Evolutionary conservation across 2,888 invertebrate genomes (phyloP).

Genomic region (Aleiodes testaceus): DNA sequence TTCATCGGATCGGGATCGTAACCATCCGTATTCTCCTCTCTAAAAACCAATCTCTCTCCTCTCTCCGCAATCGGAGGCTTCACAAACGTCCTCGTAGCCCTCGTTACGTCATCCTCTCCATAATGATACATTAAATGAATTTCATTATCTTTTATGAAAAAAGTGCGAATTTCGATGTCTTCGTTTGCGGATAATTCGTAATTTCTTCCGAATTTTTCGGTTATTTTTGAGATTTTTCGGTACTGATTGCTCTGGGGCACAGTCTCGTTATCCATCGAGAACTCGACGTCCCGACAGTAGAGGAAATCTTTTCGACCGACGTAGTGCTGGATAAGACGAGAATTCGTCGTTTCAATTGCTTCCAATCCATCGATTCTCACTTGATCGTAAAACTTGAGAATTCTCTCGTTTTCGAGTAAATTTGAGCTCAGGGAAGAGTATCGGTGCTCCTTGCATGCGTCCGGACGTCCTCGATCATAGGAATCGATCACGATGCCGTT

Average conservation of each 20-base stretch:
- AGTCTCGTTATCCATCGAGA: conserved; percentile 55
- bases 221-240: conserved; percentile 74
- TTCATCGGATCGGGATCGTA: conserved; percentile 80
- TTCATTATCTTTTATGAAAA: conserved; percentile 77
- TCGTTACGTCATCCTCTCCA: conserved; percentile 77
- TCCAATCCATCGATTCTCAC: conserved; percentile 83
- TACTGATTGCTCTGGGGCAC: conserved; percentile 48
- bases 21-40: conserved; percentile 78
- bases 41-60: conserved; percentile 79
- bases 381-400: conserved; percentile 74
- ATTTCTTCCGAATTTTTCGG: conserved; percentile 79
- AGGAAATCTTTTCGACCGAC: conserved; percentile 75
- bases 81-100: conserved; percentile 78
- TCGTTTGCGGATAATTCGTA: conserved; percentile 75
- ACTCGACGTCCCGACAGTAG: conserved; percentile 68
- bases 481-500: conserved; percentile 76
- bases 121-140: conserved; percentile 80
- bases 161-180: conserved; percentile 80
- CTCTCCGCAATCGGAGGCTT: conserved; percentile 83
- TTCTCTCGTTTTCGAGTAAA: conserved; percentile 67
- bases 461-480: conserved; percentile 80
- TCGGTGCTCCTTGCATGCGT: conserved; percentile 77
- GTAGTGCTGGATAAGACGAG: conserved; percentile 77
- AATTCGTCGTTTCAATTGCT: conserved; percentile 75
- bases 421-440: conserved; percentile 63